phyloP scores from a whole-genome alignment of 2,888 invertebrate genomes.

The Eristalis arbustorum region DNA sequence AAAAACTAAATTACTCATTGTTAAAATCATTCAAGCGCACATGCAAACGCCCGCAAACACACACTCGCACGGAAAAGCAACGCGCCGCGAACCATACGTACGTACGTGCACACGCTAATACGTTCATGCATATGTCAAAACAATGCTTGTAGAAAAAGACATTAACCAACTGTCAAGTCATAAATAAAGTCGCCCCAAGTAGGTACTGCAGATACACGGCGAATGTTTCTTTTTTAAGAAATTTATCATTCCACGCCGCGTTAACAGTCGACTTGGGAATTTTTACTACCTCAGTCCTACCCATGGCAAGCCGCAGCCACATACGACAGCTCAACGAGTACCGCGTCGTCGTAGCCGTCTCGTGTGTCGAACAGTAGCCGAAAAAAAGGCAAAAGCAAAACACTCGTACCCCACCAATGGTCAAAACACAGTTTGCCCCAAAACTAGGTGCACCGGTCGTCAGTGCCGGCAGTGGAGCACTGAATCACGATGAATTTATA shows the following conservation, averaged over 20 bases:
- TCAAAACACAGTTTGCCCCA: slow-evolving; percentile 53
- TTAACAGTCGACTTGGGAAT: slow-evolving; percentile 67
- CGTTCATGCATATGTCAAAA: slow-evolving; percentile 53
- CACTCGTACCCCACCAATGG: slow-evolving; percentile 39
- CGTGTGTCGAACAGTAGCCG: slow-evolving; percentile 49
- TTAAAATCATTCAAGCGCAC: slow-evolving; percentile 1
- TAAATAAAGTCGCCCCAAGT: slow-evolving; percentile 61
- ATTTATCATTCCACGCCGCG: slow-evolving; percentile 64
- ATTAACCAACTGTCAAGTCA: slow-evolving; percentile 68
- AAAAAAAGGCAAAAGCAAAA: slow-evolving; percentile 10
- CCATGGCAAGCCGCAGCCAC: slow-evolving; percentile 16
- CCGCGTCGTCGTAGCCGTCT: slow-evolving; percentile 11
- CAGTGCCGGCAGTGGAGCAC: slow-evolving; percentile 41
- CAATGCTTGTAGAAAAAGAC: slow-evolving; percentile 64
- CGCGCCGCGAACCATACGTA: slow-evolving; percentile 5
- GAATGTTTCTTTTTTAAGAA: slow-evolving; percentile 34
- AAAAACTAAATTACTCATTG: slow-evolving; percentile 47
- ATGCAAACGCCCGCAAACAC: slow-evolving; percentile 10
- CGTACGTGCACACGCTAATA: neutral
- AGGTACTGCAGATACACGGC: slow-evolving; percentile 48
- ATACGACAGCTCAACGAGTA: slow-evolving; percentile 3
- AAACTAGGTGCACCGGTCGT: slow-evolving; percentile 42
- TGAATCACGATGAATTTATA: slow-evolving; percentile 58
- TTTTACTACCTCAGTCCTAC: slow-evolving; percentile 52
- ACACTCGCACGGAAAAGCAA: slow-evolving; percentile 23